Evolutionary conservation across 2,797 vertebrate species (phyloP).

Genomic region (Xenops minutus): DNA sequence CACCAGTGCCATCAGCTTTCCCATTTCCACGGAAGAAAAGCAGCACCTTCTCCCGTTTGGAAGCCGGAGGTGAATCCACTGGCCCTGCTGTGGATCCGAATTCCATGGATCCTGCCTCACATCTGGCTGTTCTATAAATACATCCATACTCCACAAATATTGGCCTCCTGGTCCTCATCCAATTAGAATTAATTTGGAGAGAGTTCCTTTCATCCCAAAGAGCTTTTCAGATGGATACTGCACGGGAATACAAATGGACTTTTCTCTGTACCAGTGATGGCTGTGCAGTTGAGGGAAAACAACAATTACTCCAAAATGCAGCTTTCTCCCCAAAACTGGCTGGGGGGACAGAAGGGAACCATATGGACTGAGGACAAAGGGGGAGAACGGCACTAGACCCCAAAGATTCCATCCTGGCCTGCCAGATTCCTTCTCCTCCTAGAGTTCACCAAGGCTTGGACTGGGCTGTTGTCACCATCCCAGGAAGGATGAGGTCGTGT

Average conservation of each 20-base stretch:
- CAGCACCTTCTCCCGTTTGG: not conserved
- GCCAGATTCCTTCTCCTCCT: not conserved
- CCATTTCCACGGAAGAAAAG: not conserved
- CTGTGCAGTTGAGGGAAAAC: not conserved
- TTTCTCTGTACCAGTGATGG: not conserved
- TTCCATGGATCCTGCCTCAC: not conserved
- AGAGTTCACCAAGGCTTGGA: not conserved
- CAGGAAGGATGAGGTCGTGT: conserved; percentile 35
- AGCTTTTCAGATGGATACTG: not conserved
- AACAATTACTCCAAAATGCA: not conserved
- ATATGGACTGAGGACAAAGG: not conserved
- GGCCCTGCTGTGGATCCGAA: not conserved
- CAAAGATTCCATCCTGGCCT: not conserved
- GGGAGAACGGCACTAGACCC: not conserved
- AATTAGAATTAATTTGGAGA: not conserved
- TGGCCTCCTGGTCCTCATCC: conserved; percentile 12
- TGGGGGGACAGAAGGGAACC: not conserved
- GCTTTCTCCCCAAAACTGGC: not conserved
- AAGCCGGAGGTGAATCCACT: not conserved
- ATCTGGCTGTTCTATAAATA: conserved; percentile 37
- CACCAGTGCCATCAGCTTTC: not conserved
- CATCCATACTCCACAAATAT: not conserved
- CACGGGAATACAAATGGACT: fast-evolving
- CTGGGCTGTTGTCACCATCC: not conserved
- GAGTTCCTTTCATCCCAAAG: conserved; percentile 32